A percentile compares a stretch with the other conserved stretches of the same genome.
These are phyloP conservation scores for Hirtodrosophila confusa DNA, from an alignment of 2,888 invertebrate species.

Conservation along the genomic window DNA sequence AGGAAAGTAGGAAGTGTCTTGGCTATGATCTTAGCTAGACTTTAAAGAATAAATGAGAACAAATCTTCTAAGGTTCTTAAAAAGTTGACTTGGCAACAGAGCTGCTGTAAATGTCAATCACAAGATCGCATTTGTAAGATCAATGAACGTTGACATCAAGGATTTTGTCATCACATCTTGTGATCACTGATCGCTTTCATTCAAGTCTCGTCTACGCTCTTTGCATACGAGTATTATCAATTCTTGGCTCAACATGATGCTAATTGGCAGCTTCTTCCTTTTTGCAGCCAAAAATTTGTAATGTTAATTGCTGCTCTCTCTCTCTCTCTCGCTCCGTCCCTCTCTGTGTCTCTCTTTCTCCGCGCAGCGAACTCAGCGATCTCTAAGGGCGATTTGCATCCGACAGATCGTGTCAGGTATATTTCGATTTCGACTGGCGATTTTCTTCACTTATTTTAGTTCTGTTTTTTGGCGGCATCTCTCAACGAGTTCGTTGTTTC, in stretches of 20 bases:
- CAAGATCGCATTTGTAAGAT: constrained; percentile 42
- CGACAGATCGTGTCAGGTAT: constrained; percentile 75
- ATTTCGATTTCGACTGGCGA: constrained; percentile 67
- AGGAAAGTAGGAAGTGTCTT: no score
- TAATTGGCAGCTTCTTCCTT: constrained; percentile 67
- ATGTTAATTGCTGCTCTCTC: constrained; percentile 60
- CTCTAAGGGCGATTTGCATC: constrained; percentile 61
- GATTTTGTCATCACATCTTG: constrained; percentile 63
- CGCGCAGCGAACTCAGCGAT: constrained; percentile 24
- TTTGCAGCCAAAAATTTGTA: constrained; percentile 65
- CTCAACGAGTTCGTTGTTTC: constrained; percentile 69
- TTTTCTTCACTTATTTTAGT: constrained; percentile 32
- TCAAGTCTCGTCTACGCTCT: constrained; percentile 64
- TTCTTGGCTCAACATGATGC: constrained; percentile 53
- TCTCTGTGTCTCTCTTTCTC: not conserved
- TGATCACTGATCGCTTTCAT: constrained; percentile 57
- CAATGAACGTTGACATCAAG: constrained; percentile 76
- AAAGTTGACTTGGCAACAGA: constrained; percentile 36
- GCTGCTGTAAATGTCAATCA: not conserved
- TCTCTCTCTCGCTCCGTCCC: constrained; percentile 2
- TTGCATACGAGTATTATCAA: constrained; percentile 41
- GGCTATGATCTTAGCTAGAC: no score
- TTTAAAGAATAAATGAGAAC: no score
- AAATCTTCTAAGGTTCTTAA: no score
- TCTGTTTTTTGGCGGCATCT: constrained; percentile 40